These are phyloP conservation scores for Zygothrica quintamaculata DNA, from an alignment of 2,888 invertebrate genomes.

Conservation along the genomic window DNA sequence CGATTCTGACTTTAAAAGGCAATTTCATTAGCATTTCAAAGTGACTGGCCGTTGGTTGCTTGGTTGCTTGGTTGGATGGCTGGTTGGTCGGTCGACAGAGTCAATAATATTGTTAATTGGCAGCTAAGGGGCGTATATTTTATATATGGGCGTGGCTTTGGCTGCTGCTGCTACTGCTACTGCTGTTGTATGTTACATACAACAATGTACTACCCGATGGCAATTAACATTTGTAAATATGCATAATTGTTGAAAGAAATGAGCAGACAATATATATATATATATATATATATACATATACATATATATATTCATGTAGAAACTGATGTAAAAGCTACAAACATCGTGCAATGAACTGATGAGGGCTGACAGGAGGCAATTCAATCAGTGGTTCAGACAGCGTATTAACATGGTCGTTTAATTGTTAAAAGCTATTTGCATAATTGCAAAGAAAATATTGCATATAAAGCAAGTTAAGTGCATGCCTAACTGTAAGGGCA, in stretches of 20 bases:
- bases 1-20: constrained; percentile 62
- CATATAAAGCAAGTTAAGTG: background rate
- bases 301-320: constrained; percentile 2
- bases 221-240: constrained; percentile 80
- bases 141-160: constrained; percentile 25
- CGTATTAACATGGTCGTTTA: constrained; percentile 47
- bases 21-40: constrained; percentile 80
- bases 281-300: background rate
- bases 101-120: constrained; percentile 76
- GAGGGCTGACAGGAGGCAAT: constrained; percentile 37
- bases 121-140: constrained; percentile 25
- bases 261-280: constrained; percentile 16
- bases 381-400: constrained; percentile 63
- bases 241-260: constrained; percentile 69
- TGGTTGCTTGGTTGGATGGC: constrained; percentile 12
- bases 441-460: constrained; percentile 40
- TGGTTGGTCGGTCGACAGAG: constrained; percentile 38
- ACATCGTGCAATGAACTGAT: constrained; percentile 9
- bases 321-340: constrained; percentile 17
- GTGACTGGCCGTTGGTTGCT: constrained; percentile 45
- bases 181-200: constrained; percentile 11
- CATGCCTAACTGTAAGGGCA: constrained; percentile 6
- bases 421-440: constrained; percentile 69
- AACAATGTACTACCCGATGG: constrained; percentile 62
- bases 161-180: too few relatives aligned